Percentiles rank a stretch among this genome's conserved stretches.
Conservation (phyloP, 2,797 vertebrate species). For the Sebastes cheni region DNA sequence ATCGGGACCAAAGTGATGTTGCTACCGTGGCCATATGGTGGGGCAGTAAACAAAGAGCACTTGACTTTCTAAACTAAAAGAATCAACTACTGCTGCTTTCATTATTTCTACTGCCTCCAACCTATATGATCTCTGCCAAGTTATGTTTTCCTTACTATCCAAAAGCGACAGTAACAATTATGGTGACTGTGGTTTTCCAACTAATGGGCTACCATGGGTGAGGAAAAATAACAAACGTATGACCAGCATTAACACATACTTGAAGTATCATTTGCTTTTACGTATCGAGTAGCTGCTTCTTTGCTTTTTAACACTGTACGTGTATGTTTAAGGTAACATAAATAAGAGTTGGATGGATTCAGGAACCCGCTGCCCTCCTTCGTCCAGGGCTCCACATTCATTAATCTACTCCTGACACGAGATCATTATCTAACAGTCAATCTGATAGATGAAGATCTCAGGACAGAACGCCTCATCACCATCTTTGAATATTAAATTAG, state of each 20-base stretch:
- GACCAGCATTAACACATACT: not conserved
- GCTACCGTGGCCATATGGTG: not conserved
- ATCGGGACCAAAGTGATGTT: not conserved
- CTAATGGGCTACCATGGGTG: not conserved
- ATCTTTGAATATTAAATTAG: constrained; percentile 8
- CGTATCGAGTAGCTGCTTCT: not conserved
- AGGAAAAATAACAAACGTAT: not conserved
- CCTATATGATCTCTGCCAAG: not conserved
- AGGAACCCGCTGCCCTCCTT: not conserved
- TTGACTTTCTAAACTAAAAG: not conserved
- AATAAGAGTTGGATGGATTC: not conserved
- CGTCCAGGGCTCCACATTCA: not conserved
- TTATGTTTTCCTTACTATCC: not conserved
- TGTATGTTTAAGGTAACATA: not conserved
- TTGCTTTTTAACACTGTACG: not conserved
- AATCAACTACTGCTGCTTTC: not conserved
- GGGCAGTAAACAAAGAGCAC: not conserved
- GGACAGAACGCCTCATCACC: constrained; percentile 13
- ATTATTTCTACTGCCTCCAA: not conserved
- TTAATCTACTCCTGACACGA: not conserved
- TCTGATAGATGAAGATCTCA: constrained; percentile 3
- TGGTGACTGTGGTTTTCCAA: not conserved
- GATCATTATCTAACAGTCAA: not conserved
- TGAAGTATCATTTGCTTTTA: not conserved
- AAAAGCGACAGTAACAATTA: not conserved